A percentile compares a stretch with the other conserved stretches of the same genome.
phyloP scores from a whole-genome alignment of 2,888 invertebrate genomes.

The Andrena bucephala region DNA sequence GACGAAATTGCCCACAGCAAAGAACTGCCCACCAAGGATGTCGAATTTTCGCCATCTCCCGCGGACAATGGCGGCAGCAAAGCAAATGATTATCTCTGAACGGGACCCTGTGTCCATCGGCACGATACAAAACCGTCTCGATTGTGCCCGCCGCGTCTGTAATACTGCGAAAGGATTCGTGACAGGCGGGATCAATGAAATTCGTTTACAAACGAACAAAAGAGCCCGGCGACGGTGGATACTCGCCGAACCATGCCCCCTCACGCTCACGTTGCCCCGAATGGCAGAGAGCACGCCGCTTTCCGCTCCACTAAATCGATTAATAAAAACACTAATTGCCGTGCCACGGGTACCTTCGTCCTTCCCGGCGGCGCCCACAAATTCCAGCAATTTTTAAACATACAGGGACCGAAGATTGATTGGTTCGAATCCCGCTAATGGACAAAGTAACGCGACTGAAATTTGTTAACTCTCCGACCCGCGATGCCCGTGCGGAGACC shows the following conservation, averaged over 20 bases:
- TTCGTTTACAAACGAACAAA: conserved; percentile 64
- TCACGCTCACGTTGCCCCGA: conserved; percentile 6
- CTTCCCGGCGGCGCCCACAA: not conserved
- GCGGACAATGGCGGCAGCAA: conserved; percentile 5
- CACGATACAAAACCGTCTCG: conserved; percentile 18
- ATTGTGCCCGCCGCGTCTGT: conserved; percentile 8
- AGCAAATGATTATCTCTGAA: conserved; percentile 38
- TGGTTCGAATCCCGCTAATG: too few species aligned
- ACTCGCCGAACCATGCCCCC: conserved; percentile 35
- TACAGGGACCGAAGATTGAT: too few species aligned
- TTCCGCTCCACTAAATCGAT: conserved; percentile 45
- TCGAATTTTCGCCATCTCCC: too few species aligned
- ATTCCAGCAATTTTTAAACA: not conserved
- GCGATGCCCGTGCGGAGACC: too few species aligned
- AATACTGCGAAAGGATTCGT: conserved; percentile 14
- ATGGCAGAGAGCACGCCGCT: conserved; percentile 1
- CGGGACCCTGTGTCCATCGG: not conserved
- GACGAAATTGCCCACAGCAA: too few species aligned
- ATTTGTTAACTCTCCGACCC: too few species aligned
- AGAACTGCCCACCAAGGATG: too few species aligned
- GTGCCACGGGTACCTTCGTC: not conserved
- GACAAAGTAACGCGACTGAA: too few species aligned
- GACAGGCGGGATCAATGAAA: conserved; percentile 61
- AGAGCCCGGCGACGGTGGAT: conserved; percentile 16
- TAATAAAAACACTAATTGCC: conserved; percentile 58